Evolutionary conservation across 2,113 vertebrate genomes (phyloP).

Genomic region (Lipotes vexillifer): DNA sequence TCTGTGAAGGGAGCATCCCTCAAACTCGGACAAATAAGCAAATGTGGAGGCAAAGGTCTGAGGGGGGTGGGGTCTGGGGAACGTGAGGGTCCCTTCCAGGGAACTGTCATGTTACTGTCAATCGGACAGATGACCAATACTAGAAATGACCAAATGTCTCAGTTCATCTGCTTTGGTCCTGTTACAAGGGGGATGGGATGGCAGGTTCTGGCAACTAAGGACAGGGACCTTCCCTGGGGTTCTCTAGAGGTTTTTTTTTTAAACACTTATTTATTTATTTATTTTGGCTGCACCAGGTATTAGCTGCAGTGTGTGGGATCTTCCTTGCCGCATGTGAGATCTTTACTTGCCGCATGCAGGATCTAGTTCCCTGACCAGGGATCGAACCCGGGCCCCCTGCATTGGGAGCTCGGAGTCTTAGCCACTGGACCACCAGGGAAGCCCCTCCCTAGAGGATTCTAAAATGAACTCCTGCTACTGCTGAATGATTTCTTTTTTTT

Average conservation of each 20-base stretch:
- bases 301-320: too few species aligned
- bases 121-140: too few species aligned
- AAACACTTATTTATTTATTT: too few species aligned
- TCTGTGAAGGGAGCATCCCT: background rate
- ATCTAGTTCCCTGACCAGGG: too few species aligned
- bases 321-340: too few species aligned
- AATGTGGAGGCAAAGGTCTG: fast-evolving
- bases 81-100: background rate
- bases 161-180: background rate
- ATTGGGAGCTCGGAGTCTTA: too few species aligned
- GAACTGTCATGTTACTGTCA: background rate
- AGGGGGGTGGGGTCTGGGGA: background rate
- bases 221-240: too few species aligned
- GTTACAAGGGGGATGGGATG: background rate
- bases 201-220: background rate
- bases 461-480: background rate
- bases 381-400: too few species aligned
- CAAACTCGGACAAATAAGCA: background rate
- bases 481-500: background rate
- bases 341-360: too few species aligned
- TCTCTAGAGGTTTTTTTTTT: background rate
- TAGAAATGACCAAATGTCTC: background rate
- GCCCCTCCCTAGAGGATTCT: background rate
- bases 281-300: too few species aligned
- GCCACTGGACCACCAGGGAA: too few species aligned